These are phyloP conservation scores for Trichoplusia ni DNA, from an alignment of 1,140 invertebrate genomes.

Conservation along the genomic window DNA sequence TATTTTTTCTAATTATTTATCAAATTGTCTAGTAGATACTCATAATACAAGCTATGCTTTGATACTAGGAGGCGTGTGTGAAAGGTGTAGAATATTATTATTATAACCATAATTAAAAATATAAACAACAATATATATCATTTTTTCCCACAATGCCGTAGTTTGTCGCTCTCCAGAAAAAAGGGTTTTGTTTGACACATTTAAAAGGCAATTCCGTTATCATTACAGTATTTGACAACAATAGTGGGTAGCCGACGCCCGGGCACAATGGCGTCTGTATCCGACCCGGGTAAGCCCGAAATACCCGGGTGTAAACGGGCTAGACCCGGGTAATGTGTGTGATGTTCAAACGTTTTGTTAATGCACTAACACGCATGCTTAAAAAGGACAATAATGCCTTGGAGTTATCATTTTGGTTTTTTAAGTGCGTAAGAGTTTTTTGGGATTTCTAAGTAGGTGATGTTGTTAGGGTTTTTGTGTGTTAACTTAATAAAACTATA, in stretches of 20 bases:
- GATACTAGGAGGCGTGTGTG: no score
- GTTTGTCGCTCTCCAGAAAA: conserved; percentile 14
- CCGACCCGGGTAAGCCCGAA: no score
- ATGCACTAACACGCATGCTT: conserved; percentile 6
- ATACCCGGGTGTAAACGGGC: no score
- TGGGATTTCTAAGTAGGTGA: no score
- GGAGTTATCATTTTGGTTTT: background rate
- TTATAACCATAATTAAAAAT: no score
- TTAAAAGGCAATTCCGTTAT: conserved; percentile 23
- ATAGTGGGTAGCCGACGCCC: conserved; percentile 11
- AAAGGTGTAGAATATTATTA: no score
- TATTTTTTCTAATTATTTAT: no score
- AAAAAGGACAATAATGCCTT: background rate
- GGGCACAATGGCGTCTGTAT: conserved; percentile 12
- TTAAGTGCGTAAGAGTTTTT: no score
- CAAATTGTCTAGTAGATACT: no score
- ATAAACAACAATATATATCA: background rate
- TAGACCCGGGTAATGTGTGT: conserved; percentile 1
- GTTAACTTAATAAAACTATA: no score
- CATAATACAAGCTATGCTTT: no score
- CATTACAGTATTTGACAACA: conserved; percentile 19
- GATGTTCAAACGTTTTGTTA: conserved; percentile 4
- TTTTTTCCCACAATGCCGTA: background rate
- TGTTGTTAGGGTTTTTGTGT: no score
- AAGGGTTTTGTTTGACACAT: conserved; percentile 11